Percentiles rank a stretch among this genome's conserved stretches.
Conservation (phyloP, 2,113 vertebrate species). For the Hiodon alosoides region DNA sequence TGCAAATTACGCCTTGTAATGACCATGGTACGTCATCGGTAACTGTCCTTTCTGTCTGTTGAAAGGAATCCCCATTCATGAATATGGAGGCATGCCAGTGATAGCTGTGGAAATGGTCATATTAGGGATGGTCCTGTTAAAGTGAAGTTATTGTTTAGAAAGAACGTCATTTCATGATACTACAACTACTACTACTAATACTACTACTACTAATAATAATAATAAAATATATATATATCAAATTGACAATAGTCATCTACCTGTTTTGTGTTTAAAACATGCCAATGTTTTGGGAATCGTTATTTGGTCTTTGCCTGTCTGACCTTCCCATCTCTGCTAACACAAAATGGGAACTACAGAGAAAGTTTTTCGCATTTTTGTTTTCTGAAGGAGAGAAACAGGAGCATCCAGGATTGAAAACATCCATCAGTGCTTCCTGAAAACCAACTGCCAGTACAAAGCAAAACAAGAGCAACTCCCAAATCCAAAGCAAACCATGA, state of each 20-base stretch:
- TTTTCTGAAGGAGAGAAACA: neutral
- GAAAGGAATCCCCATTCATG: constrained; percentile 2
- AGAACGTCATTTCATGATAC: no score
- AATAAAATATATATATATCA: no score
- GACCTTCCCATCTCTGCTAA: no score
- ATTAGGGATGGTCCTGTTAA: neutral
- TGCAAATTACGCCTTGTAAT: no score
- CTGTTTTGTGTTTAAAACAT: no score
- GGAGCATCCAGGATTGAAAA: neutral
- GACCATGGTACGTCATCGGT: neutral
- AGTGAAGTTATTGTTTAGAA: no score
- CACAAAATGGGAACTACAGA: neutral
- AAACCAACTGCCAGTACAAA: neutral
- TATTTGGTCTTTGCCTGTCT: neutral
- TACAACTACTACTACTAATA: no score
- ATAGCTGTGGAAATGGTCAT: neutral
- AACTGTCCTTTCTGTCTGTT: constrained; percentile 6
- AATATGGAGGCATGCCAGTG: constrained; percentile 7
- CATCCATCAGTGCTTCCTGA: neutral
- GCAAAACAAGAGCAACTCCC: neutral
- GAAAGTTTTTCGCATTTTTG: no score
- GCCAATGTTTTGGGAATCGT: no score
- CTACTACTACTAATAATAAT: no score
- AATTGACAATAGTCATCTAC: no score
- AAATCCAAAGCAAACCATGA: neutral